Conservation (phyloP, 2,888 invertebrate genomes). For the Phaonia tiefii region DNA sequence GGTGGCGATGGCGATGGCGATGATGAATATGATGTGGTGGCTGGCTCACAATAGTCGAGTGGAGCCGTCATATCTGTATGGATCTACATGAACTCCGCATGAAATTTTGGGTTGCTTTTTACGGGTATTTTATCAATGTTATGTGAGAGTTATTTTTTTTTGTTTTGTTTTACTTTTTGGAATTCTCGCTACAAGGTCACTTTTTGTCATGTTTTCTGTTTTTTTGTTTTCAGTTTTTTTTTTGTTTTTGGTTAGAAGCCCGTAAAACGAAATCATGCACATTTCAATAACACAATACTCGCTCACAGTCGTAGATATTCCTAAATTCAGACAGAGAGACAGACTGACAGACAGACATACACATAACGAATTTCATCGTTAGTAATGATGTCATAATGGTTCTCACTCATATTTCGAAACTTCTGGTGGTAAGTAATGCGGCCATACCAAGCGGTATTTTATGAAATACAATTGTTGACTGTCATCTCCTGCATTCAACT, state of each 20-base stretch:
- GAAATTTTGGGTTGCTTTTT: slow-evolving; percentile 48
- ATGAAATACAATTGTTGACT: no score
- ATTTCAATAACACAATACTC: slow-evolving; percentile 39
- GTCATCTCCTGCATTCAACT: no score
- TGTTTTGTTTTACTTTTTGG: slow-evolving; percentile 43
- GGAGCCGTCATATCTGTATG: slow-evolving; percentile 9
- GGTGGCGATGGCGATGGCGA: slow-evolving; percentile 33
- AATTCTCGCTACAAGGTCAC: slow-evolving; percentile 62
- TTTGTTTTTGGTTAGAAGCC: slow-evolving; percentile 50
- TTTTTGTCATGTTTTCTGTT: slow-evolving; percentile 51
- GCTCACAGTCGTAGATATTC: neutral
- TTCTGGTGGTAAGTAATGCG: no score
- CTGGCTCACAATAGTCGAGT: slow-evolving; percentile 16
- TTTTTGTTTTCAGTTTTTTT: neutral
- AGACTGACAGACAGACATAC: no score
- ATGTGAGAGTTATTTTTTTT: slow-evolving; percentile 43
- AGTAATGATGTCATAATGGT: slow-evolving; percentile 58
- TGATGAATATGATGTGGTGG: slow-evolving; percentile 15
- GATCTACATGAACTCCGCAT: slow-evolving; percentile 59
- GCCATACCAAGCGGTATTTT: no score
- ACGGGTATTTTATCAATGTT: slow-evolving; percentile 57
- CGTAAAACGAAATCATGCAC: slow-evolving; percentile 48
- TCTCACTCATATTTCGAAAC: slow-evolving; percentile 15
- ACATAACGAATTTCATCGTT: no score
- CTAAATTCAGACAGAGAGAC: neutral